Conservation (phyloP, 2,888 invertebrate genomes). For the Perizoma flavofasciatum region DNA sequence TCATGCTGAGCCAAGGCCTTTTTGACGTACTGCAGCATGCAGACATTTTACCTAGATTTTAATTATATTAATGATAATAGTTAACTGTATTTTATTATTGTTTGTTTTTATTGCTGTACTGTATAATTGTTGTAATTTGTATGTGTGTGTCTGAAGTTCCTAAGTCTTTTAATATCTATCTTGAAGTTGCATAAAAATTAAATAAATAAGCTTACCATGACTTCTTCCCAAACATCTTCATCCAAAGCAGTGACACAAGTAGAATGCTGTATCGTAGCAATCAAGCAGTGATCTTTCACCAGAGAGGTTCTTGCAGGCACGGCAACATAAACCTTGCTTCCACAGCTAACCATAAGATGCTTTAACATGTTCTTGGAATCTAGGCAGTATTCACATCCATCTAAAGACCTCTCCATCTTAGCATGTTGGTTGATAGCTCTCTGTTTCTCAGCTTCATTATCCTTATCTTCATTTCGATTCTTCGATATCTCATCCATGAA, state of each 20-base stretch:
- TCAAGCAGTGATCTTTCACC: conserved; percentile 92
- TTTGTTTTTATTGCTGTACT: too few relatives aligned
- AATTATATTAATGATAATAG: too few relatives aligned
- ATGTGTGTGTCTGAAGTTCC: too few relatives aligned
- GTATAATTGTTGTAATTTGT: too few relatives aligned
- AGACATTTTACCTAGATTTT: too few relatives aligned
- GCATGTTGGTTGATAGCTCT: conserved; percentile 90
- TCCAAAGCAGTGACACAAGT: conserved; percentile 92
- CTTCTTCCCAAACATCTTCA: conserved; percentile 97
- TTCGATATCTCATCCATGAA: conserved; percentile 91
- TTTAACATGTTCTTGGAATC: conserved; percentile 91
- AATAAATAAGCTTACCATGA: conserved; percentile 84
- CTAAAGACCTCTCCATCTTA: conserved; percentile 87
- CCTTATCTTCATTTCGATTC: conserved; percentile 84
- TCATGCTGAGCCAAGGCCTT: too few relatives aligned
- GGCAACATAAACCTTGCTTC: conserved; percentile 92
- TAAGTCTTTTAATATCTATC: too few relatives aligned
- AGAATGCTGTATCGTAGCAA: conserved; percentile 93
- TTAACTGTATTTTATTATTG: too few relatives aligned
- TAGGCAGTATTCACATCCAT: conserved; percentile 92
- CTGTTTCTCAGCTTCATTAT: conserved; percentile 85
- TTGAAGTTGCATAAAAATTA: too few relatives aligned
- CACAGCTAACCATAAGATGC: conserved; percentile 92
- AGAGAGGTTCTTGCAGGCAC: conserved; percentile 92
- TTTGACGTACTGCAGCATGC: too few relatives aligned